Conservation (phyloP, 2,113 vertebrate species). For the Xiphophorus hellerii region DNA sequence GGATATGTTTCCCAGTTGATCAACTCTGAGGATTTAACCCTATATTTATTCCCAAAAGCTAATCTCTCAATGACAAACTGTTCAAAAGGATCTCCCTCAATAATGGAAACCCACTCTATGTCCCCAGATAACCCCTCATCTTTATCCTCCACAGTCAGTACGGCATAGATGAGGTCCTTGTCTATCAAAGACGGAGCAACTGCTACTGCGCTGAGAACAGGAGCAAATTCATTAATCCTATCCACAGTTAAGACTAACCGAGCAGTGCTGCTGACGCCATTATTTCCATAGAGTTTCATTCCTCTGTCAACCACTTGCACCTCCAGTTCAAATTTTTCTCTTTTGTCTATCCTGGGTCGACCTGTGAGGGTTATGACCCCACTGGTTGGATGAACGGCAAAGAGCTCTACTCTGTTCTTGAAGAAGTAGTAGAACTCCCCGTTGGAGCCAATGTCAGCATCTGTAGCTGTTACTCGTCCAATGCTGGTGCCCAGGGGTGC, state of each 20-base stretch:
- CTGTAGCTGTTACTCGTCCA: conserved; percentile 93
- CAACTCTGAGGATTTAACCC: conserved; percentile 85
- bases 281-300: conserved; percentile 94
- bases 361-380: conserved; percentile 91
- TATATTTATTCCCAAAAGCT: conserved; percentile 87
- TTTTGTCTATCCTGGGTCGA: conserved; percentile 85
- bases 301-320: conserved; percentile 94
- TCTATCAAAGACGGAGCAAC: conserved; percentile 84
- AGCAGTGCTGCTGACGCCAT: conserved; percentile 92
- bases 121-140: conserved; percentile 93
- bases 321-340: conserved; percentile 88
- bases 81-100: conserved; percentile 89
- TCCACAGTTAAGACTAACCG: conserved; percentile 89
- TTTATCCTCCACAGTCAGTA: conserved; percentile 88
- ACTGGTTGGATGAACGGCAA: conserved; percentile 94
- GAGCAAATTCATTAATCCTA: conserved; percentile 89
- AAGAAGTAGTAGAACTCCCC: conserved; percentile 99
- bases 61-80: conserved; percentile 89
- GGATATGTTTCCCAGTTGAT: conserved; percentile 88
- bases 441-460: conserved; percentile 94
- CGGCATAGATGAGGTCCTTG: conserved; percentile 85
- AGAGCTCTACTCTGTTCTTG: conserved; percentile 88
- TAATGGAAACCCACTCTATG: conserved; percentile 92
- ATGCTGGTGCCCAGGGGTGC: conserved; percentile 90
- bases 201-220: conserved; percentile 83